A percentile compares a stretch with the other conserved stretches of the same genome.
Evolutionary conservation across 2,113 vertebrate species (phyloP).

Genomic region (Calyptomena viridis): DNA sequence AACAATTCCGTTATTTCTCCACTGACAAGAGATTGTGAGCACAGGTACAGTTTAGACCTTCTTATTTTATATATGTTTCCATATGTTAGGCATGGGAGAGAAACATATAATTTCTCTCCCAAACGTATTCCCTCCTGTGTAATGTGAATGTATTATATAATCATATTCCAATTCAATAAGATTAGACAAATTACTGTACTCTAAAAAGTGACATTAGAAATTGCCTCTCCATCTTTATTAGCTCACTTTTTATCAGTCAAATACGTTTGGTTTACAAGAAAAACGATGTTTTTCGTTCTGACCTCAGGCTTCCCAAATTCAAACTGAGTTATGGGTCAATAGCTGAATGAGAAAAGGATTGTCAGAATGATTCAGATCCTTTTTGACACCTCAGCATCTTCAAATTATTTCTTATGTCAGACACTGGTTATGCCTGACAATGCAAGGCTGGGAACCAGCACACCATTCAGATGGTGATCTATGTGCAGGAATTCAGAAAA

Average conservation of each 20-base stretch:
- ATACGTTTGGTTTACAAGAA: neutral
- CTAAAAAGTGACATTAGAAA: conserved; percentile 5
- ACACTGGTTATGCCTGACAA: neutral
- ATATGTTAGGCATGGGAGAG: neutral
- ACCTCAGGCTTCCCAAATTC: neutral
- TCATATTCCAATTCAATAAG: neutral
- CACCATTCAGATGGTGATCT: neutral
- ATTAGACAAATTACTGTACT: conserved; percentile 9
- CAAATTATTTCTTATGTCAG: neutral
- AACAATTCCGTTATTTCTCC: neutral
- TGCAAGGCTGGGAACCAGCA: neutral
- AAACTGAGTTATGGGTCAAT: neutral
- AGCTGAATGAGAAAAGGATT: neutral
- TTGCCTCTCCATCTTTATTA: conserved; percentile 6
- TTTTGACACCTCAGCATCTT: conserved; percentile 15
- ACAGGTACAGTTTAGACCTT: neutral
- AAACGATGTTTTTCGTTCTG: neutral
- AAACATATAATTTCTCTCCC: neutral
- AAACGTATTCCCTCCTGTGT: neutral
- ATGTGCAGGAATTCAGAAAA: neutral
- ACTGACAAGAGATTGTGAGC: neutral
- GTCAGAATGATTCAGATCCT: neutral
- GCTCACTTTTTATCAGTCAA: neutral
- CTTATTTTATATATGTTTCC: neutral
- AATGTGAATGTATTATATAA: neutral